Conservation (phyloP, 2,113 vertebrate genomes). For the Gyps fulvus region DNA sequence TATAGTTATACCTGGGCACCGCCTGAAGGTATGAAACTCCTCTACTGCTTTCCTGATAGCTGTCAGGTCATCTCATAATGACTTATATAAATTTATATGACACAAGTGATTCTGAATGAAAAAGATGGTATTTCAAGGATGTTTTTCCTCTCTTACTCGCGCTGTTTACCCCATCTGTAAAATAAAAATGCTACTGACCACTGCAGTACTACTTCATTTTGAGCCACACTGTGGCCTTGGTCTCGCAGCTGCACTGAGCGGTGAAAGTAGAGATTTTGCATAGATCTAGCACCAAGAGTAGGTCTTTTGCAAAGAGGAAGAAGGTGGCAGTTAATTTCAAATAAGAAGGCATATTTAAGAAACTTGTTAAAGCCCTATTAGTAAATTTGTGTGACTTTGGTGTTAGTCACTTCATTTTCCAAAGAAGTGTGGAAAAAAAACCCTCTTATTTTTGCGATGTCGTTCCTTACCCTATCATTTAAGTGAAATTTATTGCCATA, state of each 20-base stretch:
- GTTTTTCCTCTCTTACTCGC: neutral
- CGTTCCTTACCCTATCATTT: neutral
- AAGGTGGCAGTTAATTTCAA: neutral
- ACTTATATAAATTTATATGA: neutral
- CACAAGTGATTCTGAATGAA: neutral
- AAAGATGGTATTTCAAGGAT: neutral
- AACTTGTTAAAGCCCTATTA: neutral
- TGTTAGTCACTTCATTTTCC: neutral
- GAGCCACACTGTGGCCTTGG: neutral
- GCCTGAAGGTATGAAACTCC: neutral
- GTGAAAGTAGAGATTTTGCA: neutral
- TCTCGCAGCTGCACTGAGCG: neutral
- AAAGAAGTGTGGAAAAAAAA: neutral
- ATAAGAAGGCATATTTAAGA: neutral
- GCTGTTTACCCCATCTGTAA: neutral
- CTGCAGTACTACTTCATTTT: no score
- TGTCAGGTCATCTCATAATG: neutral
- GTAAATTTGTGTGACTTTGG: neutral
- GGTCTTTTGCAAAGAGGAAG: neutral
- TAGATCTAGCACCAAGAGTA: neutral
- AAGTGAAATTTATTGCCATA: neutral
- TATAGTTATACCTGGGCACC: neutral
- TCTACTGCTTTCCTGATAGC: neutral
- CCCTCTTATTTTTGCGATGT: neutral
- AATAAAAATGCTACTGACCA: neutral